Base-by-base conservation (phyloP, 2,888 invertebrate species). In the Habrosyne pyritoides region DNA sequence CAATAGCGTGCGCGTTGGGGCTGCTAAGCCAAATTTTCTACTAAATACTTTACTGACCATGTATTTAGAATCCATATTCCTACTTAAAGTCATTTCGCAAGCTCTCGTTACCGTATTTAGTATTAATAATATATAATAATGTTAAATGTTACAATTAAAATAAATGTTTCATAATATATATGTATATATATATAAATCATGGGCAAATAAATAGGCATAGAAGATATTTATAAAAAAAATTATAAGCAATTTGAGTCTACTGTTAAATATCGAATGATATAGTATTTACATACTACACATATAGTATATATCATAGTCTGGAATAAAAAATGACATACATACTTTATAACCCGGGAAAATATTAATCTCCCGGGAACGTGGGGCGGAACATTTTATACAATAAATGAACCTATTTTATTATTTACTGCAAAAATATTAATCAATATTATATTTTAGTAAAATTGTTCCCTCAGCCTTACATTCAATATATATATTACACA, bases 401-500 rank as follows among this genome's bases (percentile, higher is more conserved):
- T 30, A 30, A 30, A 30, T 4, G n/a, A n/a, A 33, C 10, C 6
- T 18, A 42, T 42, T 28, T 30, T 28, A 50, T 21, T 50, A 50
- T 50, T 49, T 28, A 14, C 10, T 22, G 18, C 50, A 10, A 14
- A 18, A 21, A 5, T 28, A 26, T 18, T 10, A 30, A 12, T 30
- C 12, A 10, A 21, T 50, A 12, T 28, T 21, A 50, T 18, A 18
- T 28, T 18, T 28, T 14, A 68, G 63, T 67, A 67, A 72, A 77
- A 69, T 86, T 84, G 84, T 80, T 86, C 86, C 87, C 87, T 67
- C 75, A 72, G 77, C 79, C 77, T 80, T 75, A 61, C 53, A 46
- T 42, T 18, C 61, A 54, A 51, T 51, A 46, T 55, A 57, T 36
- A 56, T 53, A 58, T 55, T 68, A 64, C 51, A 63, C 62, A 66